Conservation (phyloP, 2,113 vertebrate species). For the Pelecanoides urinatrix region DNA sequence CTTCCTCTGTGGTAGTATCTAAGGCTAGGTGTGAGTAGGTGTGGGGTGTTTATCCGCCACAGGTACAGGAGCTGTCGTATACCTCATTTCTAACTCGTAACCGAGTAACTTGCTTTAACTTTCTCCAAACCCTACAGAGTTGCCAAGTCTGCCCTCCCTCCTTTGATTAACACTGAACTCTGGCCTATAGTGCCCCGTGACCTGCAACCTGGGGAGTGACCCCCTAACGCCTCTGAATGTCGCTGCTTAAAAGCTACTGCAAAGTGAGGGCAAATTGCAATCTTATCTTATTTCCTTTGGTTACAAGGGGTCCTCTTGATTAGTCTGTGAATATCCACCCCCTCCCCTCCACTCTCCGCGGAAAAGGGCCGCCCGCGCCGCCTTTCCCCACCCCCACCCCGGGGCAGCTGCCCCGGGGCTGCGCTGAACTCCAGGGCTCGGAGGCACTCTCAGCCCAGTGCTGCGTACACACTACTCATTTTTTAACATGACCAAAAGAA, state of each 20-base stretch:
- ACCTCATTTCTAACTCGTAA: constrained; percentile 97
- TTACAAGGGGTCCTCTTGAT: constrained; percentile 65
- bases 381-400: not conserved
- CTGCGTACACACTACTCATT: constrained; percentile 42
- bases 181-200: constrained; percentile 79
- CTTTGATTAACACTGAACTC: constrained; percentile 67
- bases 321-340: constrained; percentile 52
- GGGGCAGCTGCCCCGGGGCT: not conserved
- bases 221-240: constrained; percentile 72
- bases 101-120: constrained; percentile 91
- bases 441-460: constrained; percentile 14
- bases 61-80: constrained; percentile 87
- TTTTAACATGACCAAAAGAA: constrained; percentile 9
- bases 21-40: constrained; percentile 77
- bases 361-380: not conserved
- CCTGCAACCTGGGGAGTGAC: constrained; percentile 69
- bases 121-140: constrained; percentile 83
- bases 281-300: constrained; percentile 65
- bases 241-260: constrained; percentile 78
- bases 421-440: not conserved
- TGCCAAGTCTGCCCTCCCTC: constrained; percentile 82
- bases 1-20: constrained; percentile 59
- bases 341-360: not conserved
- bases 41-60: constrained; percentile 72
- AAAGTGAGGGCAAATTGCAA: constrained; percentile 79